phyloP scores from a whole-genome alignment of 2,797 vertebrate species.

The Podarcis siculus region DNA sequence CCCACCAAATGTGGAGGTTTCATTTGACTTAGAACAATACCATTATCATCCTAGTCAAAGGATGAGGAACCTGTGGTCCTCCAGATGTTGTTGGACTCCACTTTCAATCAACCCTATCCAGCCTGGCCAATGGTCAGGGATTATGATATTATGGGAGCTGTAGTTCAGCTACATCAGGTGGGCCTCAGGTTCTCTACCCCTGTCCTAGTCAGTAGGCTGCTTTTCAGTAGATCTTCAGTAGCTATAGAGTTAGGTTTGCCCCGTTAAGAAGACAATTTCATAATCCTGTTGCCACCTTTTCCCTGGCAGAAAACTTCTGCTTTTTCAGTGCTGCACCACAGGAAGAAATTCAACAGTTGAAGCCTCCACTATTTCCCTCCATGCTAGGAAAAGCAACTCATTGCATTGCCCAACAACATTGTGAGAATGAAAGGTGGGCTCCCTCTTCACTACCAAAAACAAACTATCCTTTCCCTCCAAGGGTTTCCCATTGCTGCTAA shows the following conservation, averaged over 20 bases:
- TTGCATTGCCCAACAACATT: no score
- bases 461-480: neutral
- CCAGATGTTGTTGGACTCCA: no score
- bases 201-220: neutral
- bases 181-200: no score
- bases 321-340: no score
- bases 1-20: neutral
- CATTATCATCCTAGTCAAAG: neutral
- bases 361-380: neutral
- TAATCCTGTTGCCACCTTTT: neutral
- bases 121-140: no score
- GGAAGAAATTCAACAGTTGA: neutral
- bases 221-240: neutral
- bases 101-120: no score
- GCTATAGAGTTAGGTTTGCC: no score
- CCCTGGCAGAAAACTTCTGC: no score
- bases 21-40: neutral
- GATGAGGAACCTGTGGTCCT: no score
- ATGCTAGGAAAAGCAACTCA: neutral
- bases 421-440: neutral
- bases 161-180: no score
- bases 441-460: neutral
- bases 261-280: neutral
- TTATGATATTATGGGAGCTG: no score
- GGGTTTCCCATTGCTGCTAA: neutral